Conservation (phyloP, 64 coral and sea anemone species). For the Montipora capricornis region DNA sequence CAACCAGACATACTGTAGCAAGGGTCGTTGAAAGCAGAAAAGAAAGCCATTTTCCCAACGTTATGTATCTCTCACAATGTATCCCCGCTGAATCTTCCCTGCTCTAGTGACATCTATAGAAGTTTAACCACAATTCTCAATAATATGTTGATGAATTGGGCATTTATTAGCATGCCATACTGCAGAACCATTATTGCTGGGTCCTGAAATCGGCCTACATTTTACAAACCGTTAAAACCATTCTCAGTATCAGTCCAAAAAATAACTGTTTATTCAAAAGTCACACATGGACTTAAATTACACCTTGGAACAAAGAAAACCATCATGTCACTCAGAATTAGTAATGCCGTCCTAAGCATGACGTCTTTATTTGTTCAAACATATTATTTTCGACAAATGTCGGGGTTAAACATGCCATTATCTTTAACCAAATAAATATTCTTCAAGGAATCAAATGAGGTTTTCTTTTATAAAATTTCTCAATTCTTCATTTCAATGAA, state of each 20-base stretch:
- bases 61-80: too few species aligned
- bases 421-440: background rate
- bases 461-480: background rate
- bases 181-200: too few species aligned
- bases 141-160: too few species aligned
- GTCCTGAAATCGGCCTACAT: too few species aligned
- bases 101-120: too few species aligned
- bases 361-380: background rate
- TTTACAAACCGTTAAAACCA: too few species aligned
- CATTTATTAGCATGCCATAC: too few species aligned
- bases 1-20: too few species aligned
- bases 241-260: slow-evolving; percentile 21
- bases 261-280: slow-evolving; percentile 46
- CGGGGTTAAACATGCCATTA: background rate
- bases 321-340: background rate
- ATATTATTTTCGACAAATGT: background rate
- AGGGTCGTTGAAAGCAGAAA: too few species aligned
- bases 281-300: background rate
- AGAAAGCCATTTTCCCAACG: too few species aligned
- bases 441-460: slow-evolving; percentile 26
- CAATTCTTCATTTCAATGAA: background rate
- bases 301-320: background rate
- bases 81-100: too few species aligned
- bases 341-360: background rate
- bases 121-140: too few species aligned